Base-by-base conservation (phyloP, 2,113 vertebrate species). In the Xenus cinereus region DNA sequence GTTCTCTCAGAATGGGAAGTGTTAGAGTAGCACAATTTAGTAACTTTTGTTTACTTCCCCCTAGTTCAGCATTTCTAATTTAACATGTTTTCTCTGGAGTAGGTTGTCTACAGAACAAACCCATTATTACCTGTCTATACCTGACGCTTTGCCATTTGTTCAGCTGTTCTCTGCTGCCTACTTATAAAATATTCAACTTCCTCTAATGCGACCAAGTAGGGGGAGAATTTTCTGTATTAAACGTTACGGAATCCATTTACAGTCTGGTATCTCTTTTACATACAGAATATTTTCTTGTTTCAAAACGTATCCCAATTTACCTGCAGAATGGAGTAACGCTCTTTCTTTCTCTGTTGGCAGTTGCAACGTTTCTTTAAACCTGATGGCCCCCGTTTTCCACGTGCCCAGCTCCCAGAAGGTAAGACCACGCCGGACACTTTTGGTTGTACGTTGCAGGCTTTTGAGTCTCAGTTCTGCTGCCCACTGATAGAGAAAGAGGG, bases 41-140 rank as follows among this genome's bases (percentile, higher is more conserved):
- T 95, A 97, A 92, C 94, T 96, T 96, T 95, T 98, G 86, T 97
- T 93, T 92, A 80, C 92, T 97, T 97, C 94, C 84, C 90, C 87
- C 83, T 94, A 37, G 87, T 96, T 96, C 73, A 87, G 59, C 90
- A 84, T 32, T 98, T 91, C 89, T 96, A 60, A 97, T 96, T 88
- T 94, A 84, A 85, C 82, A 26, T 21, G 63, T 95, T 92, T 94
- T 80, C 90, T 89, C 93, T 59, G 91, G 85, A 87, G 43, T 30
- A 64, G 95, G 80, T 82, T 94, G 53, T 89, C 84, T 92, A 14
- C 76, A 94, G 91, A 81, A 92, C 57, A 94, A 96, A 93, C 93
- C 95, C 97, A 84, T 87, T 39, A 33, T 89, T 95, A 96, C 95
- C 95, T 97, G 92, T 63, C 96, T 94, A 16, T 46, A 93, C 93